Conservation (phyloP, 2,888 invertebrate genomes). For the Altica lythri region DNA sequence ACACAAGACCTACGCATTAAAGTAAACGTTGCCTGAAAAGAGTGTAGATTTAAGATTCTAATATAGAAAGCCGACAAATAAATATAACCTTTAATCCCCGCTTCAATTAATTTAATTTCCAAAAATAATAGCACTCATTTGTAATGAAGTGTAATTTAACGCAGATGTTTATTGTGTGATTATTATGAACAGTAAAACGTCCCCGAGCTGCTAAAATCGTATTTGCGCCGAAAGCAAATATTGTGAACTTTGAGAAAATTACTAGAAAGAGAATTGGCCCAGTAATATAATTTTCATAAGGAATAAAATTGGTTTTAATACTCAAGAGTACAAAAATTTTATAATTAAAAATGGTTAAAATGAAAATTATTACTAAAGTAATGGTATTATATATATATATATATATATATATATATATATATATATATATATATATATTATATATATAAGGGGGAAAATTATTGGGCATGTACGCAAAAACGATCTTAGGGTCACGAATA, state of each 20-base stretch:
- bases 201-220: background rate
- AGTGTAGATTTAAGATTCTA: slow-evolving; percentile 8
- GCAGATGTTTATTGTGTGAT: slow-evolving; percentile 15
- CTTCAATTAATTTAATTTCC: slow-evolving; percentile 17
- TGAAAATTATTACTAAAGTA: too few species aligned
- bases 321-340: too few species aligned
- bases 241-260: background rate
- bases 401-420: too few species aligned
- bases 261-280: background rate
- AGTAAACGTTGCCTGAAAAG: too few species aligned
- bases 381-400: too few species aligned
- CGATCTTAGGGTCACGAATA: too few species aligned
- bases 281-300: too few species aligned
- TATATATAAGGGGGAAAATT: too few species aligned
- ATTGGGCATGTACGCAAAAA: too few species aligned
- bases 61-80: slow-evolving; percentile 3
- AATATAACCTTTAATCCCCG: slow-evolving; percentile 11
- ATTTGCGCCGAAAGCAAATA: background rate
- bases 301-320: too few species aligned
- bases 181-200: slow-evolving; percentile 10
- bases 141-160: slow-evolving; percentile 15
- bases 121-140: slow-evolving; percentile 17
- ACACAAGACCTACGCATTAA: background rate
- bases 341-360: too few species aligned
- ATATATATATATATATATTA: too few species aligned